phyloP scores from a whole-genome alignment of 2,888 invertebrate genomes.

The Leuctra nigra region DNA sequence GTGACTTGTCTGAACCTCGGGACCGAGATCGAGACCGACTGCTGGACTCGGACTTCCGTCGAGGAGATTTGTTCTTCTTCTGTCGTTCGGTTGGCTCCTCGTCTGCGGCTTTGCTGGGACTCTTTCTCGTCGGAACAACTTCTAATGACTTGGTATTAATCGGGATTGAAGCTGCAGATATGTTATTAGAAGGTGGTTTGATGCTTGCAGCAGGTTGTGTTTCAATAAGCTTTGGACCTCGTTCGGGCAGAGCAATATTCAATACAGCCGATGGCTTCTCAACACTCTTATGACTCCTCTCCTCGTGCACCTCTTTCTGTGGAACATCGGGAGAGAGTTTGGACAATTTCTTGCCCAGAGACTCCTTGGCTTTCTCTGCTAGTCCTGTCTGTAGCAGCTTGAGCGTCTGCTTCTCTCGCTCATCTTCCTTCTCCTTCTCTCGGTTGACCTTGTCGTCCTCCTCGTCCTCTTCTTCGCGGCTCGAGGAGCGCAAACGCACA shows the following conservation, averaged over 20 bases:
- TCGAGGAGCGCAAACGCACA: conserved; percentile 37
- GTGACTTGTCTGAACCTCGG: conserved; percentile 35
- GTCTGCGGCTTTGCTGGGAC: neutral
- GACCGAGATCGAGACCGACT: conserved; percentile 32
- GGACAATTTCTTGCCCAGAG: conserved; percentile 49
- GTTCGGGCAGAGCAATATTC: conserved; percentile 26
- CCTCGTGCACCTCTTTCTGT: too few species aligned
- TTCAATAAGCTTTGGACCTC: conserved; percentile 7
- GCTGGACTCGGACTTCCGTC: conserved; percentile 22
- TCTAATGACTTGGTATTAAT: conserved; percentile 14
- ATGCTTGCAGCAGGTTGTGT: neutral
- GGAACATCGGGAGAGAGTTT: conserved; percentile 24
- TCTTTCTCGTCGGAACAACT: neutral
- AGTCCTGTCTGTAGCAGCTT: conserved; percentile 57
- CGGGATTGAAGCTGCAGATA: too few species aligned
- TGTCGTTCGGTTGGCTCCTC: neutral
- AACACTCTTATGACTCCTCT: neutral
- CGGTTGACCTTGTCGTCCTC: conserved; percentile 48
- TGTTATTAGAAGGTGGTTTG: neutral
- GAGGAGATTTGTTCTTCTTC: neutral
- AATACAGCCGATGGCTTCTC: conserved; percentile 13
- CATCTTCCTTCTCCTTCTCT: conserved; percentile 53
- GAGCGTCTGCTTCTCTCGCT: conserved; percentile 60
- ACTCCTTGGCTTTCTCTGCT: conserved; percentile 66
- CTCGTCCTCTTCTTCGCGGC: conserved; percentile 42